Evolutionary conservation across 37 sponge, comb jelly and placozoan species (phyloP).

Genomic region (Petrosia ficiformis): DNA sequence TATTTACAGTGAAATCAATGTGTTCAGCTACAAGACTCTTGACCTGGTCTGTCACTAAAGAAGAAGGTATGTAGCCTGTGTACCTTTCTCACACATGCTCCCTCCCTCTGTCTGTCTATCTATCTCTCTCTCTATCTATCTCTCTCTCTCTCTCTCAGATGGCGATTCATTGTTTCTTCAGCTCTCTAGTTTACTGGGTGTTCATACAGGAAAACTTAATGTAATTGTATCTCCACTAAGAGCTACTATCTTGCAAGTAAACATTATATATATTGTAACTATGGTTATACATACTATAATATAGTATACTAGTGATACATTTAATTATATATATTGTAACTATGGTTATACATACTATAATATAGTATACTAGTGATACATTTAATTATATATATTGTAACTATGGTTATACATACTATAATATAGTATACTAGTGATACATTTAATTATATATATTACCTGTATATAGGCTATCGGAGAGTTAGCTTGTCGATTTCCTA

Average conservation of each 20-base stretch:
- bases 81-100: neutral
- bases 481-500: slow-evolving; percentile 10
- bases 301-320: neutral
- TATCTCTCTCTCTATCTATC: neutral
- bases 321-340: neutral
- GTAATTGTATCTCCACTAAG: slow-evolving; percentile 58
- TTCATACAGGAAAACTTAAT: slow-evolving; percentile 48
- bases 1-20: slow-evolving; percentile 14
- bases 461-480: slow-evolving; percentile 28
- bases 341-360: too few species aligned
- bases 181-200: slow-evolving; percentile 45
- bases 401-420: too few species aligned
- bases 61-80: neutral
- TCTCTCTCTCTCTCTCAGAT: neutral
- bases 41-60: slow-evolving; percentile 18
- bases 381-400: too few species aligned
- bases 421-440: too few species aligned
- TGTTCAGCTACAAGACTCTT: slow-evolving; percentile 32
- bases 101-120: neutral
- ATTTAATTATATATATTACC: neutral
- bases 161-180: slow-evolving; percentile 41
- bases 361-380: too few species aligned
- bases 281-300: too few species aligned
- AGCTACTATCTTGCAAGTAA: slow-evolving; percentile 43
- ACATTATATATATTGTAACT: too few species aligned